Conservation (phyloP, 2,797 vertebrate genomes). For the Telmatherina bonti region DNA sequence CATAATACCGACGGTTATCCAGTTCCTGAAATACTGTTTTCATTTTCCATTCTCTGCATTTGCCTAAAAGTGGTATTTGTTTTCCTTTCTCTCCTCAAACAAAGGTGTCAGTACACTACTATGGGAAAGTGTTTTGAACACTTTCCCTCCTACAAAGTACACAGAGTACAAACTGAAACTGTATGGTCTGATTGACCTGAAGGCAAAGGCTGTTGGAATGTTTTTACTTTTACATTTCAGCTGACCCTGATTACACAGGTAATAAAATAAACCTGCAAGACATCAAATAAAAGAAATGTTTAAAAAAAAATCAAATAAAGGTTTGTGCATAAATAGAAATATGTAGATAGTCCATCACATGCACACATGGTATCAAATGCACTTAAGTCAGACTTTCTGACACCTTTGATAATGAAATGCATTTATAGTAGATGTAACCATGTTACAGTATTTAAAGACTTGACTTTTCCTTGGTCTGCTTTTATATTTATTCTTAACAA, state of each 20-base stretch:
- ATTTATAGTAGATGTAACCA: neutral
- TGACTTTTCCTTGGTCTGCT: too few species aligned
- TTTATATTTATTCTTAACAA: too few species aligned
- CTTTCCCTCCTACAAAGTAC: conserved; percentile 29
- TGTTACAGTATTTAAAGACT: neutral
- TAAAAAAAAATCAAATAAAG: too few species aligned
- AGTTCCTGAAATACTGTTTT: conserved; percentile 48
- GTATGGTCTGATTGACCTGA: neutral
- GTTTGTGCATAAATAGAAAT: too few species aligned
- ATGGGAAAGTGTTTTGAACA: conserved; percentile 35
- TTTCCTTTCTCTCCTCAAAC: conserved; percentile 23
- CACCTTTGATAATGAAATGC: neutral
- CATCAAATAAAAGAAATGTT: too few species aligned
- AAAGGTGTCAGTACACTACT: conserved; percentile 20
- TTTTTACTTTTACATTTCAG: too few species aligned
- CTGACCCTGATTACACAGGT: neutral
- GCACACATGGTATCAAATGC: neutral
- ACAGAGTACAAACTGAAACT: conserved; percentile 14
- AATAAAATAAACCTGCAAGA: neutral
- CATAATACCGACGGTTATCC: conserved; percentile 51
- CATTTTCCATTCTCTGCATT: conserved; percentile 40
- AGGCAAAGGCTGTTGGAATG: neutral
- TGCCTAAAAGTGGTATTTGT: conserved; percentile 25
- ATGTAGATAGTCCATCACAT: too few species aligned
- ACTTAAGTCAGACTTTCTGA: neutral